phyloP scores from a whole-genome alignment of 2,797 vertebrate genomes.

The Eulemur rubriventer region DNA sequence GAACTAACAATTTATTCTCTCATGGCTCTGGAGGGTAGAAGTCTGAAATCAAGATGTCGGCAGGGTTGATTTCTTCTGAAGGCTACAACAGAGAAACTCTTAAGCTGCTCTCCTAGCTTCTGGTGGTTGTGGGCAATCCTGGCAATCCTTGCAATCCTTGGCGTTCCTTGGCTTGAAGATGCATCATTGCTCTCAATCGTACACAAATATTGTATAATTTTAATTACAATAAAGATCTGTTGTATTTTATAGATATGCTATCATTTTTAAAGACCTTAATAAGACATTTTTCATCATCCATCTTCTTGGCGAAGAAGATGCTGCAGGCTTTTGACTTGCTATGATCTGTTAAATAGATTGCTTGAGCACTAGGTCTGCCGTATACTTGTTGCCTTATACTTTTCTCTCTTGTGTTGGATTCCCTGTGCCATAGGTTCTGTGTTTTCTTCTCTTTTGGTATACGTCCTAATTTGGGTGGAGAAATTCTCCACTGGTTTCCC shows the following conservation, averaged over 20 bases:
- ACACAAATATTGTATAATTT: neutral
- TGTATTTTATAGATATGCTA: neutral
- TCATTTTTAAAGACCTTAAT: neutral
- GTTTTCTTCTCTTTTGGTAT: neutral
- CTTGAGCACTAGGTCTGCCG: neutral
- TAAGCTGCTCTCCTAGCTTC: neutral
- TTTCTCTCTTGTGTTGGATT: neutral
- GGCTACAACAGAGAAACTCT: neutral
- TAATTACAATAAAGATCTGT: neutral
- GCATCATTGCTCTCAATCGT: neutral
- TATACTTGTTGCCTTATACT: neutral
- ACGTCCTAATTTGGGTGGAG: neutral
- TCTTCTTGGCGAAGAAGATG: neutral
- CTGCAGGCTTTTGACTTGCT: neutral
- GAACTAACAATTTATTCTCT: neutral
- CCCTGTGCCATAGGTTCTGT: neutral
- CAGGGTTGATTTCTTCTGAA: neutral
- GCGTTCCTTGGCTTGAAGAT: neutral
- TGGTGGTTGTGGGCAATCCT: neutral
- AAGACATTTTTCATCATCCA: neutral
- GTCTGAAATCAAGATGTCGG: neutral
- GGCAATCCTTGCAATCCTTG: neutral
- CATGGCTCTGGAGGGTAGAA: neutral
- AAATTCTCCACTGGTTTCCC: neutral
- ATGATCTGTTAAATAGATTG: neutral